phyloP scores from a whole-genome alignment of 2,888 invertebrate species.

The Galeopsomyia nigrocyanea region DNA sequence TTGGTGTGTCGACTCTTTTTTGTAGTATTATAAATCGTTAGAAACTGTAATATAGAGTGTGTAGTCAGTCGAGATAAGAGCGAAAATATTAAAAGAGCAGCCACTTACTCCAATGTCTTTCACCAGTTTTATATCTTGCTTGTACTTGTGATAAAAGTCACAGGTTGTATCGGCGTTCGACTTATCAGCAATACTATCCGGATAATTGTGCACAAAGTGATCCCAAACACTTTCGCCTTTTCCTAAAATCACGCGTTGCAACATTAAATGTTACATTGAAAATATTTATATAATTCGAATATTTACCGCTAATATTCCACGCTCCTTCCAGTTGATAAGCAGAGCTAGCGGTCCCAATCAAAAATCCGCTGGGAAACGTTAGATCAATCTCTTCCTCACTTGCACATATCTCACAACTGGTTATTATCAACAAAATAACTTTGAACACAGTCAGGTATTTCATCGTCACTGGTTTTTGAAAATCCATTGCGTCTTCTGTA shows the following conservation, averaged over 20 bases:
- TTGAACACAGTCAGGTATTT: too few relatives aligned
- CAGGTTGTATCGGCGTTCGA: slow-evolving; percentile 78
- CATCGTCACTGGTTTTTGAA: too few relatives aligned
- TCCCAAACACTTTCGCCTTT: slow-evolving; percentile 78
- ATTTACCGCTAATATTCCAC: slow-evolving; percentile 73
- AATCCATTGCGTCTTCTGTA: too few relatives aligned
- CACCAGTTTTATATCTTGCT: slow-evolving; percentile 65
- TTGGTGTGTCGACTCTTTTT: too few relatives aligned
- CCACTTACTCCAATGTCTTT: slow-evolving; percentile 51
- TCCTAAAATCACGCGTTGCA: slow-evolving; percentile 65
- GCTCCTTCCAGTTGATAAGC: slow-evolving; percentile 77
- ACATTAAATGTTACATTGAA: too few relatives aligned
- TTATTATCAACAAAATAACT: too few relatives aligned
- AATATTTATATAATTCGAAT: too few relatives aligned
- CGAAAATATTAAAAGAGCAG: not conserved
- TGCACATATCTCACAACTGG: too few relatives aligned
- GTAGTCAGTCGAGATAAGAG: too few relatives aligned
- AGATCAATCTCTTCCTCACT: not conserved
- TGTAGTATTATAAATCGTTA: too few relatives aligned
- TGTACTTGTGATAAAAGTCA: slow-evolving; percentile 78
- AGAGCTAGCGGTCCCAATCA: slow-evolving; percentile 67
- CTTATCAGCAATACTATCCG: slow-evolving; percentile 71
- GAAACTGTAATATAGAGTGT: too few relatives aligned
- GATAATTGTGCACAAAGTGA: slow-evolving; percentile 70
- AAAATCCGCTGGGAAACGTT: slow-evolving; percentile 52